These are phyloP conservation scores for Ellobius talpinus DNA, from an alignment of 2,113 vertebrate species.

Conservation along the genomic window DNA sequence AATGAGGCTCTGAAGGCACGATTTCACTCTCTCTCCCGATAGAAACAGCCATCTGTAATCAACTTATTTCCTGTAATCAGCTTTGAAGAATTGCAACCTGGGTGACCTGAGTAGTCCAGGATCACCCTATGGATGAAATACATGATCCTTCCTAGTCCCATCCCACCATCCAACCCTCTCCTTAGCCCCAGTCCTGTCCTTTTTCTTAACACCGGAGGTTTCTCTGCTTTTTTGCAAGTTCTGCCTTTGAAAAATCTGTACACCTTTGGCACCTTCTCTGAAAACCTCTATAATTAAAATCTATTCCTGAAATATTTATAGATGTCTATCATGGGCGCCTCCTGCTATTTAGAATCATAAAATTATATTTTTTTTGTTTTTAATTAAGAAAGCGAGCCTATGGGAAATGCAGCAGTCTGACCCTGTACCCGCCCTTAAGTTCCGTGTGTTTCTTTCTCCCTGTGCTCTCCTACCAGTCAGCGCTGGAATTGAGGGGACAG, in stretches of 20 bases:
- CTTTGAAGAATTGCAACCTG: not conserved
- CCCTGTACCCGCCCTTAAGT: not conserved
- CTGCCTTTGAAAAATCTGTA: not conserved
- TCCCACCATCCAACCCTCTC: not conserved
- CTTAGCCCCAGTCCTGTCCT: too few species aligned
- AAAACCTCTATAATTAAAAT: conserved; percentile 32
- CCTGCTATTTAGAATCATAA: not conserved
- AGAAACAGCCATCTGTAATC: not conserved
- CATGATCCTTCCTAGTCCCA: not conserved
- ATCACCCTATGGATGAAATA: conserved; percentile 5
- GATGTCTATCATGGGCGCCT: not conserved
- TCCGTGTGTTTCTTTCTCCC: not conserved
- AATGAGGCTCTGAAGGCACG: not conserved
- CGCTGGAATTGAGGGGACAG: not conserved
- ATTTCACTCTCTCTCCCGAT: not conserved
- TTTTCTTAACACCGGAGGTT: not conserved
- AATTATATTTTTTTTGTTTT: not conserved
- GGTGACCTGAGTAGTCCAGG: not conserved
- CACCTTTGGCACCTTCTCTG: not conserved
- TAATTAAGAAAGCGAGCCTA: not conserved
- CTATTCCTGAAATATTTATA: conserved; percentile 47
- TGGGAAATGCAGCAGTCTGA: not conserved
- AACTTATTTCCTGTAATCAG: not conserved
- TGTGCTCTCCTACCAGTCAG: not conserved
- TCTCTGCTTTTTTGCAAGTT: not conserved